Conservation (phyloP, 2,888 invertebrate species). For the Drosophila sordidula region DNA sequence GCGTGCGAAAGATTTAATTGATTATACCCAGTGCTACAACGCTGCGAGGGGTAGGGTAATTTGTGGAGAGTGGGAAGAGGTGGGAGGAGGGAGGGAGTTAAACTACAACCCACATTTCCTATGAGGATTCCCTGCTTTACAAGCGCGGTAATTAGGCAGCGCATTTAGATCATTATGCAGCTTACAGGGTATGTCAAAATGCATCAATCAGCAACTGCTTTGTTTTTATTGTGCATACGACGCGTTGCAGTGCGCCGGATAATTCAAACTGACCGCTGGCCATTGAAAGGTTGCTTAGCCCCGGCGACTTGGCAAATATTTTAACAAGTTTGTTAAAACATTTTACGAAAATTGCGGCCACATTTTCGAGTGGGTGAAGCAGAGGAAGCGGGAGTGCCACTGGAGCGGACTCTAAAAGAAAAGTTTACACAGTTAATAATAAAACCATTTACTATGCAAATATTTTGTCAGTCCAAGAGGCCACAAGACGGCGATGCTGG, state of each 20-base stretch:
- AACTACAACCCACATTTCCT: background rate
- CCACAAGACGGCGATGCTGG: background rate
- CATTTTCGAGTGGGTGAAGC: constrained; percentile 3
- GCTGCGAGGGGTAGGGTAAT: background rate
- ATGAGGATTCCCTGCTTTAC: background rate
- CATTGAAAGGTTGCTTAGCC: constrained; percentile 39
- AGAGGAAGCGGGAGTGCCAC: background rate
- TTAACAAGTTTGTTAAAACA: constrained; percentile 73
- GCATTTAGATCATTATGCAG: background rate
- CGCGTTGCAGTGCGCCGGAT: constrained; percentile 21
- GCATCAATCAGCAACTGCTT: background rate
- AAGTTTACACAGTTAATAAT: constrained; percentile 77
- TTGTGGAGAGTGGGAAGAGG: background rate
- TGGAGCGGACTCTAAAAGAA: constrained; percentile 42
- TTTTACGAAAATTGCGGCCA: constrained; percentile 70
- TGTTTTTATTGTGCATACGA: constrained; percentile 38
- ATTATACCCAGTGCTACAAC: constrained; percentile 56
- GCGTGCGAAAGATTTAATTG: constrained; percentile 75
- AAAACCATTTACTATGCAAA: constrained; percentile 79
- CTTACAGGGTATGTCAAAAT: constrained; percentile 15
- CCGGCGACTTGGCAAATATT: constrained; percentile 66
- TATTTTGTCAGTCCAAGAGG: constrained; percentile 57
- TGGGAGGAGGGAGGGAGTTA: background rate
- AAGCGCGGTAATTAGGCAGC: background rate
- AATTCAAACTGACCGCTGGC: constrained; percentile 37